Evolutionary conservation across 2,888 invertebrate genomes (phyloP).

Genomic region (Odontocolon sp.): DNA sequence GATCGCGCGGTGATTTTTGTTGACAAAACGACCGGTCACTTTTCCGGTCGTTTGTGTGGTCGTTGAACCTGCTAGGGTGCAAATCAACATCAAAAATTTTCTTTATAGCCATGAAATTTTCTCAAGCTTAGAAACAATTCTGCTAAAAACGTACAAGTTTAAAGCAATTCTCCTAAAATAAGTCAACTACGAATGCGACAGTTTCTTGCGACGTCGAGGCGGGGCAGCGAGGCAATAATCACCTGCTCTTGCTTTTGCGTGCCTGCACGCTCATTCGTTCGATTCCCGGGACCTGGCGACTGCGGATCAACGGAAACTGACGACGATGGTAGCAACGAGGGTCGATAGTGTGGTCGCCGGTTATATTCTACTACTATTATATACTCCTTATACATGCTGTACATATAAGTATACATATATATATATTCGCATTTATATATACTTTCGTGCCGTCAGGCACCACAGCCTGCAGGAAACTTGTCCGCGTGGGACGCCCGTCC

Average conservation of each 20-base stretch:
- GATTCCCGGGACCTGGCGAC: background rate
- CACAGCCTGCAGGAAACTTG: constrained; percentile 50
- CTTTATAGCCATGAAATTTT: too few species aligned
- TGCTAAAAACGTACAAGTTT: too few species aligned
- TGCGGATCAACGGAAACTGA: background rate
- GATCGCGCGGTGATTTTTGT: too few species aligned
- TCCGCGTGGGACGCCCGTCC: constrained; percentile 63
- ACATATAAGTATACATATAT: background rate
- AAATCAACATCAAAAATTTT: too few species aligned
- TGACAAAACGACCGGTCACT: too few species aligned
- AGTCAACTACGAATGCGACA: background rate
- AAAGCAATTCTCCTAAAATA: too few species aligned
- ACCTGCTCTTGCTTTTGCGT: background rate
- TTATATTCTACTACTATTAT: background rate
- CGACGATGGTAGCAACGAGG: background rate
- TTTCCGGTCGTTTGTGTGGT: too few species aligned
- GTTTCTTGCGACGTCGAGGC: background rate
- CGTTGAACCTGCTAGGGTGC: too few species aligned
- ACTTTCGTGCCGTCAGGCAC: background rate
- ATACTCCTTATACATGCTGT: background rate
- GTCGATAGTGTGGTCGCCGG: background rate
- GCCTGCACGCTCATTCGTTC: background rate
- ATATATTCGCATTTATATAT: background rate
- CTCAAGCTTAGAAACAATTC: too few species aligned
- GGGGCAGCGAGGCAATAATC: constrained; percentile 6